A percentile compares a stretch with the other conserved stretches of the same genome.
These are phyloP conservation scores for Perizoma affinitatum DNA, from an alignment of 2,888 invertebrate species.

Conservation along the genomic window DNA sequence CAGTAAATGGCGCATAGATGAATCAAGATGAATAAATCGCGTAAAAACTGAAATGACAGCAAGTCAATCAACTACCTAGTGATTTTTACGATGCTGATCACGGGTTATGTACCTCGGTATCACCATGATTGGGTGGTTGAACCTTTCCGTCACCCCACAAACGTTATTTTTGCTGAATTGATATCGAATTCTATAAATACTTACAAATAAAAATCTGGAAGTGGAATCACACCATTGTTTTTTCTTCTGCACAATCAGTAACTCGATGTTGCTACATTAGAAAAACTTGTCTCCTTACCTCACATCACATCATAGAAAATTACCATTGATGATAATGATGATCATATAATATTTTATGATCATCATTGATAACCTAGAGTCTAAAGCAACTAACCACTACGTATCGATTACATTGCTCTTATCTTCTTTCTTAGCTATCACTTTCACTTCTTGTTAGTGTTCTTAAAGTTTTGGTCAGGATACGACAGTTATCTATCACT, in stretches of 20 bases:
- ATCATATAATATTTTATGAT: too few relatives aligned
- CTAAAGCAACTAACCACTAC: too few relatives aligned
- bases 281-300: constrained; percentile 50
- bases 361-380: too few relatives aligned
- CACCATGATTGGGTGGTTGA: constrained; percentile 53
- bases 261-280: constrained; percentile 66
- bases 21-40: constrained; percentile 79
- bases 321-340: too few relatives aligned
- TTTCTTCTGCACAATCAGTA: constrained; percentile 82
- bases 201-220: constrained; percentile 84
- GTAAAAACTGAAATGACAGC: constrained; percentile 78
- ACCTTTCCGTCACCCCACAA: constrained; percentile 60
- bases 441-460: too few relatives aligned
- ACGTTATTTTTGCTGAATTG: constrained; percentile 69
- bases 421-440: too few relatives aligned
- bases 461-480: too few relatives aligned
- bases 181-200: constrained; percentile 82
- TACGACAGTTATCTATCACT: too few relatives aligned
- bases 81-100: constrained; percentile 55
- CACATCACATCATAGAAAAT: too few relatives aligned
- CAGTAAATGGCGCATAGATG: constrained; percentile 81
- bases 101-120: constrained; percentile 63
- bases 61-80: constrained; percentile 65
- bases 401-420: too few relatives aligned
- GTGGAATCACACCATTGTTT: constrained; percentile 84